These are phyloP conservation scores for Euzophera pinguis DNA, from an alignment of 2,888 invertebrate species.

Conservation along the genomic window DNA sequence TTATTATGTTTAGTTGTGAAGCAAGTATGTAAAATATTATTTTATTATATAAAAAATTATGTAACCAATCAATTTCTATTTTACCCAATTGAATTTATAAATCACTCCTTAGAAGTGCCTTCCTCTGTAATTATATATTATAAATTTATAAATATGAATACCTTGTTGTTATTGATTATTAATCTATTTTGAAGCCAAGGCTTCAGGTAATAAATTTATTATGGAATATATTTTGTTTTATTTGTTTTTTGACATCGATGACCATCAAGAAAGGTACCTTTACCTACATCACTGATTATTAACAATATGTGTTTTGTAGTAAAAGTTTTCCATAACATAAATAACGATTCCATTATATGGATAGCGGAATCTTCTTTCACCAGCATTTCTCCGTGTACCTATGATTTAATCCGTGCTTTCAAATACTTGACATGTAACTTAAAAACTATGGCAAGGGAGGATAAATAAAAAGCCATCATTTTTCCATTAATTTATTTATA, in stretches of 20 bases:
- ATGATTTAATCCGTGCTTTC: too few species aligned
- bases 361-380: too few species aligned
- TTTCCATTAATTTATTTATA: neutral
- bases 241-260: too few species aligned
- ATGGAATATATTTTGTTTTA: neutral
- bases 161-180: constrained; percentile 28
- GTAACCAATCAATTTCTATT: neutral
- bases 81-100: neutral
- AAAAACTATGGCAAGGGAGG: neutral
- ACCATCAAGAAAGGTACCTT: too few species aligned
- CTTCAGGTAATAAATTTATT: constrained; percentile 23
- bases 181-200: constrained; percentile 36
- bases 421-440: too few species aligned
- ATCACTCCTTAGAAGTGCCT: constrained; percentile 53
- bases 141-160: constrained; percentile 23
- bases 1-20: too few species aligned
- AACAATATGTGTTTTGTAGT: too few species aligned
- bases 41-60: neutral
- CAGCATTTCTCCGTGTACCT: too few species aligned
- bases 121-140: constrained; percentile 27
- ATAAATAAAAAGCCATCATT: neutral
- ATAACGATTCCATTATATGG: too few species aligned
- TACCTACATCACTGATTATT: too few species aligned
- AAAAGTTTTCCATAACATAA: too few species aligned
- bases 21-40: too few species aligned